phyloP scores from a whole-genome alignment of 2,797 vertebrate species.

The Florisuga fusca region DNA sequence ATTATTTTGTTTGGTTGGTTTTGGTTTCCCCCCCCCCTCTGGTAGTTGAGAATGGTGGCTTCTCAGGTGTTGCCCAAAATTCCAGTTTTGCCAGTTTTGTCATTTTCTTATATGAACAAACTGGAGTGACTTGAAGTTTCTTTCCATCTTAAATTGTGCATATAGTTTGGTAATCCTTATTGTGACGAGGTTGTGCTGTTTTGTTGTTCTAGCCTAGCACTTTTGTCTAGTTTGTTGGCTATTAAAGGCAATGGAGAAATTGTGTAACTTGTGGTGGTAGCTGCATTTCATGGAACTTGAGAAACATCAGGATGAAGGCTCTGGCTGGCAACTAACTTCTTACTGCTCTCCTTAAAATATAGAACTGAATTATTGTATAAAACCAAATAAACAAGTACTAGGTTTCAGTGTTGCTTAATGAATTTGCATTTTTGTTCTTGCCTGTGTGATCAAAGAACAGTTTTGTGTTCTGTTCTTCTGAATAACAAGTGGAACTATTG shows the following conservation, averaged over 20 bases:
- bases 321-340: not conserved
- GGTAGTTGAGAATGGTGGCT: not conserved
- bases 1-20: too few species aligned
- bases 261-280: not conserved
- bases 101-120: not conserved
- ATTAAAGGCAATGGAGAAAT: not conserved
- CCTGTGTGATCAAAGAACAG: not conserved
- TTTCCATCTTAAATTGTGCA: not conserved
- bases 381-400: not conserved
- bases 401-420: not conserved
- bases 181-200: not conserved
- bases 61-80: not conserved
- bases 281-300: not conserved
- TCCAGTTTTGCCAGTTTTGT: not conserved
- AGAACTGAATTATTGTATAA: not conserved
- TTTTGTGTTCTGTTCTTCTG: not conserved
- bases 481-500: not conserved
- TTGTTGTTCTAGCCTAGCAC: not conserved
- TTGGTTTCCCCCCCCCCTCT: rapidly evolving
- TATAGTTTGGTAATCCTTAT: not conserved
- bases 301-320: not conserved
- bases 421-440: not conserved
- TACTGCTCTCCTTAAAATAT: not conserved
- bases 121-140: not conserved
- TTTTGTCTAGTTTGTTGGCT: not conserved